Percentiles rank a stretch among this genome's conserved stretches.
Conservation (phyloP, 2,797 vertebrate genomes). For the Loriculus beryllinus region DNA sequence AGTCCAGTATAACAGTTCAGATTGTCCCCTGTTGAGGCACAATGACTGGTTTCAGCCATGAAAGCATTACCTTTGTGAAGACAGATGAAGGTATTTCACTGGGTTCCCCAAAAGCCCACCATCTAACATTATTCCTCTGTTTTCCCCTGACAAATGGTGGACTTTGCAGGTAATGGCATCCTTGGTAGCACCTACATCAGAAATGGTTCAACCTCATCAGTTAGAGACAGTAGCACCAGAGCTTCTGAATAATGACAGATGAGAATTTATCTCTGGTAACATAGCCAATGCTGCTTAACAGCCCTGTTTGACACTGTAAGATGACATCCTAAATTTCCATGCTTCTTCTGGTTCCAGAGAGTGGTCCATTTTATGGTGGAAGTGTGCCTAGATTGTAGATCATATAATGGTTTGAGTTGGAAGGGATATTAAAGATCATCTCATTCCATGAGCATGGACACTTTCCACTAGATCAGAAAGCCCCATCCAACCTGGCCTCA, state of each 20-base stretch:
- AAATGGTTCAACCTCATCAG: not conserved
- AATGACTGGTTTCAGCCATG: not conserved
- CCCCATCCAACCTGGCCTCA: accelerated
- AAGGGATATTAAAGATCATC: not conserved
- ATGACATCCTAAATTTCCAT: not conserved
- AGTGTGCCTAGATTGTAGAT: not conserved
- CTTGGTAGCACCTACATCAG: not conserved
- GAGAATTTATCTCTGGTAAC: not conserved
- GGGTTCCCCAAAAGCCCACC: not conserved
- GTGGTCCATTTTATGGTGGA: not conserved
- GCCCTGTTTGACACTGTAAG: not conserved
- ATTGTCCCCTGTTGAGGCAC: not conserved
- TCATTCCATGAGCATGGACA: not conserved
- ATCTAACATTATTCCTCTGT: not conserved
- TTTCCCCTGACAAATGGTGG: not conserved
- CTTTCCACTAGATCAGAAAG: not conserved
- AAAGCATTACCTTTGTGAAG: not conserved
- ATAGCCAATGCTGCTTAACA: not conserved
- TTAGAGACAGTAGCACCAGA: not conserved
- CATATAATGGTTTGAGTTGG: not conserved
- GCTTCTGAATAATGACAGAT: not conserved
- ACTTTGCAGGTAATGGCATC: not conserved
- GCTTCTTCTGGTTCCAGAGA: not conserved
- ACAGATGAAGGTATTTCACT: not conserved
- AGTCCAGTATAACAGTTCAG: no score